These are phyloP conservation scores for Callospermophilus lateralis DNA, from an alignment of 2,113 vertebrate species.

Conservation along the genomic window DNA sequence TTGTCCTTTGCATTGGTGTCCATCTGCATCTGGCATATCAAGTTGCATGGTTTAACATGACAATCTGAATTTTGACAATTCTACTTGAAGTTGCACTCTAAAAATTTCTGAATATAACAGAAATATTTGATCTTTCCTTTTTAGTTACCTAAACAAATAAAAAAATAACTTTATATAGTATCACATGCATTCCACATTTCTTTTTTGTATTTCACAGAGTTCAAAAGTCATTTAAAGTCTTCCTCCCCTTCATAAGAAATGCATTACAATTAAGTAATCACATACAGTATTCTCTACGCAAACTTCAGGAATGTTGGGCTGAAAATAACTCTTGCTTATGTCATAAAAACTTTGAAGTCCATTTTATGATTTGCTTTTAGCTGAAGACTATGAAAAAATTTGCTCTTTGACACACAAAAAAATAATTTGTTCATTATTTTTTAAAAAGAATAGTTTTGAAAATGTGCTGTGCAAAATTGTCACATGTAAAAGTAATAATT, in stretches of 20 bases:
- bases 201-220: neutral
- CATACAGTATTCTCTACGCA: neutral
- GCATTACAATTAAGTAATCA: neutral
- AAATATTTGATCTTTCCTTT: conserved; percentile 1
- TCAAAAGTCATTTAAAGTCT: neutral
- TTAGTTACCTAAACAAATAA: neutral
- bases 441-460: neutral
- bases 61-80: neutral
- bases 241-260: neutral
- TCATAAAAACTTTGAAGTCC: neutral
- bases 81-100: neutral
- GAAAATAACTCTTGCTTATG: neutral
- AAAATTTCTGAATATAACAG: neutral
- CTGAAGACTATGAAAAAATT: neutral
- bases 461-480: neutral
- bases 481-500: neutral
- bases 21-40: neutral
- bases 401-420: neutral
- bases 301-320: neutral
- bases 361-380: neutral
- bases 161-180: neutral
- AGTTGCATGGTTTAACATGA: neutral
- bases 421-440: neutral
- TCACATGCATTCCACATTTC: neutral
- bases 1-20: neutral